These are phyloP conservation scores for Corythornis madagascariensis DNA, from an alignment of 2,113 vertebrate genomes.

Conservation along the genomic window DNA sequence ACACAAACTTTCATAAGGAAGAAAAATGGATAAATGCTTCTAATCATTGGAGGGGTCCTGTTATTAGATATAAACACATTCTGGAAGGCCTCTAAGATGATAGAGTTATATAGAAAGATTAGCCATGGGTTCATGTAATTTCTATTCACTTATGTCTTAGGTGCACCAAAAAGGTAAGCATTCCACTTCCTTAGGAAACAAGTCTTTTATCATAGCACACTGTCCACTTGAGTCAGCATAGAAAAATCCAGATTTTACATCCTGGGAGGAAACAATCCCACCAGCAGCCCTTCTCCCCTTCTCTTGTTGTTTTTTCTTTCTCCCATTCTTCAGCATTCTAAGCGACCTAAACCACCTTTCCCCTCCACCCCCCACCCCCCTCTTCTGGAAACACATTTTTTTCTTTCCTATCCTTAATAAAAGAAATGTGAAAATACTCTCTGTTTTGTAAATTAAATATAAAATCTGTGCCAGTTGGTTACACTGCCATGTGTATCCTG, in stretches of 20 bases:
- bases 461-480: background rate
- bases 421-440: background rate
- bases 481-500: fast-evolving
- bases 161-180: background rate
- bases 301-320: background rate
- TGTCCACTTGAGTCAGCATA: background rate
- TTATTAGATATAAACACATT: background rate
- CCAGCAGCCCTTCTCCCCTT: background rate
- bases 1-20: background rate
- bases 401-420: background rate
- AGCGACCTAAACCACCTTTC: background rate
- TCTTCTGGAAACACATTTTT: background rate
- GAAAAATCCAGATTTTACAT: background rate
- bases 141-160: background rate
- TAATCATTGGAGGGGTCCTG: background rate
- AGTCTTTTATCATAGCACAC: background rate
- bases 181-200: background rate
- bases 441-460: background rate
- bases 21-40: fast-evolving
- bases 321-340: background rate
- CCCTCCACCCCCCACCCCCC: no score
- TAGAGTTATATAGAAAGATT: background rate
- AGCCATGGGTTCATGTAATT: background rate
- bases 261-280: background rate
- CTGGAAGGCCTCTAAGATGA: background rate